Conservation (phyloP, 2,113 vertebrate genomes). For the Percopsis transmontana region DNA sequence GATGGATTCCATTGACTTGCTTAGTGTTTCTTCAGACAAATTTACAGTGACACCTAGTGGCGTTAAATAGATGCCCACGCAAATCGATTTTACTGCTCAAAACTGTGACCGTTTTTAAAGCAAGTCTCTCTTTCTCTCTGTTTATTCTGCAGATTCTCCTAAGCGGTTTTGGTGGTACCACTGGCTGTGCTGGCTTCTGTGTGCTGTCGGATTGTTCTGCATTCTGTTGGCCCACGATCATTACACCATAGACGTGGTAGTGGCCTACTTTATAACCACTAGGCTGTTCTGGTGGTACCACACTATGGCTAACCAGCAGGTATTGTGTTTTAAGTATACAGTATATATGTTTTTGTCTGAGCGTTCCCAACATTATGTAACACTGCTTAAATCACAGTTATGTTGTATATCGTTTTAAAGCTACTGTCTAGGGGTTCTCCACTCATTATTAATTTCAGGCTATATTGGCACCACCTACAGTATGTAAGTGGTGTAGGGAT, state of each 20-base stretch:
- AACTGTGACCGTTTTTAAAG: background rate
- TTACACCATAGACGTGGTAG: slow-evolving; percentile 91
- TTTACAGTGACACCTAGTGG: no score
- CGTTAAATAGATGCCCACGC: no score
- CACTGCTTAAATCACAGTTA: no score
- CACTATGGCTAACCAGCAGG: slow-evolving; percentile 92
- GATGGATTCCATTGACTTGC: no score
- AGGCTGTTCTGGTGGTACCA: slow-evolving; percentile 94
- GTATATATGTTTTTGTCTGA: background rate
- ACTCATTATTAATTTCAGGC: no score
- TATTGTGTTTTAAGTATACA: slow-evolving; percentile 58
- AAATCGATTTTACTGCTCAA: background rate
- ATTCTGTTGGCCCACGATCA: slow-evolving; percentile 91
- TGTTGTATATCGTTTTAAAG: no score
- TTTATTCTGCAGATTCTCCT: slow-evolving; percentile 79
- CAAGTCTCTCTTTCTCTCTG: background rate
- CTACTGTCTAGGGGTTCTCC: no score
- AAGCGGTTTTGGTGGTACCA: slow-evolving; percentile 88
- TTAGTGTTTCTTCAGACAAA: no score
- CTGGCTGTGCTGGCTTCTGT: slow-evolving; percentile 85
- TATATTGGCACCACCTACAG: no score
- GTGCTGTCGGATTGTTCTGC: slow-evolving; percentile 85
- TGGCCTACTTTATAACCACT: slow-evolving; percentile 90
- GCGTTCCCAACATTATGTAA: background rate
- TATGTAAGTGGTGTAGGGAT: no score